These are phyloP conservation scores for Channa striata DNA, from an alignment of 2,797 vertebrate genomes.

Conservation along the genomic window DNA sequence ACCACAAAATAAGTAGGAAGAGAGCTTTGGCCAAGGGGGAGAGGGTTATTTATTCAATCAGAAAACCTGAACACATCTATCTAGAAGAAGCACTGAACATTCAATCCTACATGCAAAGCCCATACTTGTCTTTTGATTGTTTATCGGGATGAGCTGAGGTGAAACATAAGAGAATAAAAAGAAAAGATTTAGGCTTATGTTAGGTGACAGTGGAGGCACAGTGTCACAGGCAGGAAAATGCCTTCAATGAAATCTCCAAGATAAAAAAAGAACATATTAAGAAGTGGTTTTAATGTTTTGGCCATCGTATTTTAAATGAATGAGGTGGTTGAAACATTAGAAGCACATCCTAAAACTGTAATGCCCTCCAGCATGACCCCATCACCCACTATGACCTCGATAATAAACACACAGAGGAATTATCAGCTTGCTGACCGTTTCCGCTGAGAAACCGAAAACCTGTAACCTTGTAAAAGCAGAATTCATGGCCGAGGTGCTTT, in stretches of 20 bases:
- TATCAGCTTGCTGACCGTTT: no score
- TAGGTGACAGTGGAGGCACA: not conserved
- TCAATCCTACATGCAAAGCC: constrained; percentile 6
- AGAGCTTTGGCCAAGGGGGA: not conserved
- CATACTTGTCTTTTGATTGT: constrained; percentile 27
- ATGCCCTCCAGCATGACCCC: no score
- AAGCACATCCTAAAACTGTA: no score
- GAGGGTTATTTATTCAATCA: not conserved
- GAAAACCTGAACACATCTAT: constrained; percentile 10
- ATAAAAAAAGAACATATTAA: not conserved
- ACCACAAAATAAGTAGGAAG: not conserved
- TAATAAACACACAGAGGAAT: no score
- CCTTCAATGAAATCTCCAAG: not conserved
- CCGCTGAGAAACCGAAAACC: no score
- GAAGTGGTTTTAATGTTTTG: no score
- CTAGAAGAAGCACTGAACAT: not conserved
- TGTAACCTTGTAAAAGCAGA: no score
- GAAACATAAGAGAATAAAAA: constrained; percentile 20
- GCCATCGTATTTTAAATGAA: no score
- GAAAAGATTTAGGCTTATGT: constrained; percentile 12
- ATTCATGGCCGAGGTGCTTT: no score
- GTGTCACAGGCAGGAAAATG: not conserved
- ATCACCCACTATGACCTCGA: no score
- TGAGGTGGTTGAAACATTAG: no score
- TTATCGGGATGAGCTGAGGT: constrained; percentile 39